phyloP scores from a whole-genome alignment of 2,888 invertebrate species.

The Vanessa cardui region DNA sequence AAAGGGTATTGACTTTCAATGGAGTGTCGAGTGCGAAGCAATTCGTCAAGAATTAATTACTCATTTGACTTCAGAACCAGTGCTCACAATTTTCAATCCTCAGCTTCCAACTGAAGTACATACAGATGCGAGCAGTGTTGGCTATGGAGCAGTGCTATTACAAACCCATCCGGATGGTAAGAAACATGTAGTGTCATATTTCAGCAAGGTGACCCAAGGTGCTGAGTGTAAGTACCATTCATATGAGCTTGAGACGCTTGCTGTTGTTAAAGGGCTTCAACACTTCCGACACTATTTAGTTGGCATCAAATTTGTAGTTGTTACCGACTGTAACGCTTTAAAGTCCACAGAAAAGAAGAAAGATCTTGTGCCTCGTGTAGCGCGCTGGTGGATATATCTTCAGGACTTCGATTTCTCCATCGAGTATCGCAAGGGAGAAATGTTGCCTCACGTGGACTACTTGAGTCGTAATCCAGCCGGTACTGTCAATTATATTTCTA shows the following conservation, averaged over 20 bases:
- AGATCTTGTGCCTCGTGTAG: constrained; percentile 48
- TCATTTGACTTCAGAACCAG: too few species aligned
- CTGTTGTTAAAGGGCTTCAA: constrained; percentile 40
- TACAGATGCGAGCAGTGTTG: too few species aligned
- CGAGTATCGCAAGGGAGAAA: constrained; percentile 39
- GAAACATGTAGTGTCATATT: constrained; percentile 28
- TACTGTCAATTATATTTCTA: constrained; percentile 30
- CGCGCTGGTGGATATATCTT: constrained; percentile 43
- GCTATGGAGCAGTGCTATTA: neutral
- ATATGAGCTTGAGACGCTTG: constrained; percentile 41
- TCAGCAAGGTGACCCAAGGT: constrained; percentile 28
- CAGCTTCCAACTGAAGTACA: too few species aligned
- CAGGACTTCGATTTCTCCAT: constrained; percentile 44
- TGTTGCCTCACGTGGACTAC: constrained; percentile 49
- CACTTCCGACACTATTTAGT: constrained; percentile 25
- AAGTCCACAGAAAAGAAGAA: constrained; percentile 46
- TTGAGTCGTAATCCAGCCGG: constrained; percentile 35
- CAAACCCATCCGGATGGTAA: constrained; percentile 23
- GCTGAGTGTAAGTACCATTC: constrained; percentile 33
- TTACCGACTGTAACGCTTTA: constrained; percentile 51
- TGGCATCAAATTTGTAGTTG: constrained; percentile 26
- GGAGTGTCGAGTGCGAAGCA: too few species aligned
- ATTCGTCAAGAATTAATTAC: too few species aligned
- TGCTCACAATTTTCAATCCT: too few species aligned
- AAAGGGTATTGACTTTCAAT: too few species aligned